Base-by-base conservation (phyloP, 2,797 vertebrate species). In the Rhadinocentrus ornatus region DNA sequence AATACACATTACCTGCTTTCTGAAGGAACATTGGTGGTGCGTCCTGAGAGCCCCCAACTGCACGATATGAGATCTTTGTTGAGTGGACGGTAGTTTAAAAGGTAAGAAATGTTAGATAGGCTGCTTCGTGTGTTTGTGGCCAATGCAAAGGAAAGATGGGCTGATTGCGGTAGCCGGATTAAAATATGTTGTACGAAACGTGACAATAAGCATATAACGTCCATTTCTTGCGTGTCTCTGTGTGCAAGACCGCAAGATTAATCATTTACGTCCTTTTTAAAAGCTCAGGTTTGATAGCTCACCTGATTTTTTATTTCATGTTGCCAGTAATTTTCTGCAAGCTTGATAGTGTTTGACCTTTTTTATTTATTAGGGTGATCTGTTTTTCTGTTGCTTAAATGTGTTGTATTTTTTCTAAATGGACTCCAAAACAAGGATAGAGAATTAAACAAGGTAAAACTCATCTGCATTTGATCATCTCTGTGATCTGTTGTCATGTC, bases 61-160 rank as follows among this genome's bases (percentile, higher is more conserved):
- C 64, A 34, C 53, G 82, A 52, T 3, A 82, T 83, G 83, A 82
- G 32, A 69, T 37, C 70, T 81, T 0, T 66, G 50, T 52, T 65
- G 64, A 34, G 71, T 1, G 66, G 61, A 72, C 52, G 56, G 6
- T 73, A 83, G 58, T 71, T 59, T 4, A 54, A 74, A 65, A 82
- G 88, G 86, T 88, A 80, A 82, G 83, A 64, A 7, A 57, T 24
- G 20, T 4, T 1, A 27, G n/a, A 29, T 24, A 32, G 31, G 31
- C 31, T 32, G 1, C 15, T 22, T 61, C 2, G 26, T 57, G 50
- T 29, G 20, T 0, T 58, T 57, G 22, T 37, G 1, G 3, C 6
- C 52, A 55, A n/a, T 0, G 52, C 63, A 24, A 16, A 24, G 32
- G 15, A 6, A 0, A 11, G 13, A 11, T 13, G n/a, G 3, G 12